Evolutionary conservation across 2,113 vertebrate genomes (phyloP).

Genomic region (Otocyon megalotis): DNA sequence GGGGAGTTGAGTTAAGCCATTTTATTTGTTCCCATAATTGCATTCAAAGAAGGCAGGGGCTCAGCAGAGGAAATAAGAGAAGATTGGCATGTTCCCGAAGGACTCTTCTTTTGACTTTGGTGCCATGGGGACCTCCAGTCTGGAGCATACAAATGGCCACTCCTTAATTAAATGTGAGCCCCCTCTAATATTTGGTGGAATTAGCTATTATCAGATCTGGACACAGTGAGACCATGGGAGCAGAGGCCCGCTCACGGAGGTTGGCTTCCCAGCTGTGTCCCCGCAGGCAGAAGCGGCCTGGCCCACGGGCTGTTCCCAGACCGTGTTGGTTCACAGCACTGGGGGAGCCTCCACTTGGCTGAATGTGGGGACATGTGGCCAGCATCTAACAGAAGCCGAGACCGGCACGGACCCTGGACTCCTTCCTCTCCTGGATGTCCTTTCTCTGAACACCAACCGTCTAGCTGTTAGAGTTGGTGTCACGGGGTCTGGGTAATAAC

Average conservation of each 20-base stretch:
- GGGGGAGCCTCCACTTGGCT: neutral
- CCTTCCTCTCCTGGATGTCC: accelerated
- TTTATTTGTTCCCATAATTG: slow-evolving; percentile 92
- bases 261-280: slow-evolving; percentile 56
- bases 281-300: neutral
- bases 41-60: slow-evolving; percentile 86
- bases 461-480: neutral
- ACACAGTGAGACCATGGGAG: slow-evolving; percentile 75
- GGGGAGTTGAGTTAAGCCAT: slow-evolving; percentile 84
- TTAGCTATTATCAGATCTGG: slow-evolving; percentile 87
- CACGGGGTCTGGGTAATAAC: neutral
- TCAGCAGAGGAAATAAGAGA: slow-evolving; percentile 82
- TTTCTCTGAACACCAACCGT: neutral
- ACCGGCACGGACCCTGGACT: neutral
- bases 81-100: slow-evolving; percentile 87
- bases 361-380: neutral
- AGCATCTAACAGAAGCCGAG: neutral
- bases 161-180: slow-evolving; percentile 90
- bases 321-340: neutral
- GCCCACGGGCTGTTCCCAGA: neutral
- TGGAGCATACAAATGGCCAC: slow-evolving; percentile 84
- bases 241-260: slow-evolving; percentile 56
- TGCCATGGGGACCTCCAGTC: slow-evolving; percentile 83
- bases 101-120: slow-evolving; percentile 82
- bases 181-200: slow-evolving; percentile 84